phyloP scores from a whole-genome alignment of 2,797 vertebrate genomes.

The Nannoperca obscura region DNA sequence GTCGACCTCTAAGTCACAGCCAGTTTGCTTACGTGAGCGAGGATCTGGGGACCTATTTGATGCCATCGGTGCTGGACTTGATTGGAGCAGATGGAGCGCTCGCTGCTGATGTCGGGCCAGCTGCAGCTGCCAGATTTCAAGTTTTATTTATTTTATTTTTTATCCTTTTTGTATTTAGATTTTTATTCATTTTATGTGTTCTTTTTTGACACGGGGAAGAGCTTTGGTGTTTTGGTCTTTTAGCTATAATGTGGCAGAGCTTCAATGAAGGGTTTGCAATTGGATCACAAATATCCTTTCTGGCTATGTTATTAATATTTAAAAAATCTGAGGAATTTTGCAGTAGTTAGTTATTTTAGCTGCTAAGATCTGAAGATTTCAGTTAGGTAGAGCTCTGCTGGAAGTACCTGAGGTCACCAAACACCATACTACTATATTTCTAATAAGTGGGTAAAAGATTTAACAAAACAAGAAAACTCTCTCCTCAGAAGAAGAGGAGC shows the following conservation, averaged over 20 bases:
- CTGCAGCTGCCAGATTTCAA: constrained; percentile 1
- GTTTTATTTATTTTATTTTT: constrained; percentile 7
- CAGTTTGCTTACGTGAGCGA: constrained; percentile 41
- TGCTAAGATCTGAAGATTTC: background rate
- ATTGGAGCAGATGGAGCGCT: constrained; percentile 29
- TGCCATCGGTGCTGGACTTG: constrained; percentile 21
- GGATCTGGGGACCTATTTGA: constrained; percentile 32
- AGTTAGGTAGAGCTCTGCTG: background rate
- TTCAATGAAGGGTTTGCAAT: background rate
- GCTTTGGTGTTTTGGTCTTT: background rate
- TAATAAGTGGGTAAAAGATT: background rate
- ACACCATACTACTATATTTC: background rate
- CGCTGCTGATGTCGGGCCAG: background rate
- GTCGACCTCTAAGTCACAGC: constrained; percentile 50
- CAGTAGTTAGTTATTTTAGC: background rate
- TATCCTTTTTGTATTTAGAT: background rate
- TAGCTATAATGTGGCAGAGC: background rate
- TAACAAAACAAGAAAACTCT: background rate
- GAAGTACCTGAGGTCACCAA: background rate
- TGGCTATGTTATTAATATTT: background rate
- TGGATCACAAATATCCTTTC: background rate
- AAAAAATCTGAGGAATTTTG: background rate
- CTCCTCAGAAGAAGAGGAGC: background rate
- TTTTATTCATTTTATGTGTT: constrained; percentile 2
- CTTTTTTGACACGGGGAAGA: background rate